Base-by-base conservation (phyloP, 2,888 invertebrate genomes). In the Mycalesis mineus region DNA sequence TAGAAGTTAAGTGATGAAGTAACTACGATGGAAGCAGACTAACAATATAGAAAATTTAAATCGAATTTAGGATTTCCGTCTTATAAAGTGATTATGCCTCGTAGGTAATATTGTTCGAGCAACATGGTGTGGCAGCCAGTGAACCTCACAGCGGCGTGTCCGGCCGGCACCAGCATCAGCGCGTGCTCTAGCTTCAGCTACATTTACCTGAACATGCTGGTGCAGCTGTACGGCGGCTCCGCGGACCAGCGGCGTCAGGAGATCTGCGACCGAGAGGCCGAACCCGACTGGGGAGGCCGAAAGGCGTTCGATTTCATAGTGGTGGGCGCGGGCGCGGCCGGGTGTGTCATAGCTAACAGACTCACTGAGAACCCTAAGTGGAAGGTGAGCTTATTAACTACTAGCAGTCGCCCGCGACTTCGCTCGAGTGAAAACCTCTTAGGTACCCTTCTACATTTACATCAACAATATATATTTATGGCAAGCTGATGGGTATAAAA, bases 271-370 rank as follows among this genome's bases (percentile, higher is more conserved):
- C 7, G 4, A 7, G 17, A 33, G 14, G 2, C 8, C 11, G 2
- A 9, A 15, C 9, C 15, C 2, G 9, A 15, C 3, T 8, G 17
- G 40, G 8, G 13, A 15, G 52, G 40, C 7, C 42, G 39, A 11
- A 13, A 13, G 17, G 73, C 73, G 29, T 84, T 75, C 51, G 84
- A 85, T 40, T 85, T 85, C 36, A 76, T 85, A 1, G 74, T 85
- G 0, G 81, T 85, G 0, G 85, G 84, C 0, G 85, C 83, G 0
- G 85, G 85, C 0, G 36, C 84, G 0, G 80, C 85, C 0, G 85
- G 85, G 0, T 81, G 83, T 40, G 78, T 85, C 0, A 73, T 83
- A 0, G 77, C 83, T 0, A 84, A 80, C 39, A 68, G 85, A 57
- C 54, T 85, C 17, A 73, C 80, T 1, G 77, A 71, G 5, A 57